Conservation (phyloP, 2,888 invertebrate genomes). For the Drosophila mettleri region DNA sequence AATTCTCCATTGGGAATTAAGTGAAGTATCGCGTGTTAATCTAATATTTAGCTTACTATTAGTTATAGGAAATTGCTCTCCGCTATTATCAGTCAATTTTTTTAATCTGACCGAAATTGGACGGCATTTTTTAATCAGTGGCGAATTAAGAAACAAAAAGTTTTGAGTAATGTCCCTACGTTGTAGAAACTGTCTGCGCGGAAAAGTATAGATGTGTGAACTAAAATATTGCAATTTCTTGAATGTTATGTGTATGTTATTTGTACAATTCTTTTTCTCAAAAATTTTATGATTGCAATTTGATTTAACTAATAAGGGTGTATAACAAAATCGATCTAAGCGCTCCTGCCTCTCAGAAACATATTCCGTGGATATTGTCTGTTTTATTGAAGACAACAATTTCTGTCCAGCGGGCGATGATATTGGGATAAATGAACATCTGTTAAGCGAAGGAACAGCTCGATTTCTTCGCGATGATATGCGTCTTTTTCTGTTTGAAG, state of each 20-base stretch:
- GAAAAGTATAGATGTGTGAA: slow-evolving; percentile 83
- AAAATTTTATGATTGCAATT: slow-evolving; percentile 79
- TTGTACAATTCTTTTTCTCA: slow-evolving; percentile 74
- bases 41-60: slow-evolving; percentile 82
- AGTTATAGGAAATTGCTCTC: slow-evolving; percentile 60
- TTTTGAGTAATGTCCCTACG: slow-evolving; percentile 79
- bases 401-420: slow-evolving; percentile 86
- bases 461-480: slow-evolving; percentile 85
- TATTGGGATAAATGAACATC: slow-evolving; percentile 86
- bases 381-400: slow-evolving; percentile 85
- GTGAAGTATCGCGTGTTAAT: slow-evolving; percentile 82
- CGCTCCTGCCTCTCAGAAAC: slow-evolving; percentile 86
- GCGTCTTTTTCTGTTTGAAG: slow-evolving; percentile 79
- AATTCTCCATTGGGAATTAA: slow-evolving; percentile 83
- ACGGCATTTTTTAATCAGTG: slow-evolving; percentile 84
- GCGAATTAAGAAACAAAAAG: slow-evolving; percentile 83
- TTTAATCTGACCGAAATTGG: slow-evolving; percentile 84
- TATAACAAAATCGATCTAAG: slow-evolving; percentile 86
- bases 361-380: slow-evolving; percentile 84
- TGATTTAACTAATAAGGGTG: slow-evolving; percentile 83
- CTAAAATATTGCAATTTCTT: slow-evolving; percentile 82
- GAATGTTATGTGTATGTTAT: slow-evolving; percentile 79
- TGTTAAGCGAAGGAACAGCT: slow-evolving; percentile 84
- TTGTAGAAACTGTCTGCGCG: slow-evolving; percentile 83
- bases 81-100: slow-evolving; percentile 80